Conservation (phyloP, 2,113 vertebrate species). For the Lichenostomus cassidix region DNA sequence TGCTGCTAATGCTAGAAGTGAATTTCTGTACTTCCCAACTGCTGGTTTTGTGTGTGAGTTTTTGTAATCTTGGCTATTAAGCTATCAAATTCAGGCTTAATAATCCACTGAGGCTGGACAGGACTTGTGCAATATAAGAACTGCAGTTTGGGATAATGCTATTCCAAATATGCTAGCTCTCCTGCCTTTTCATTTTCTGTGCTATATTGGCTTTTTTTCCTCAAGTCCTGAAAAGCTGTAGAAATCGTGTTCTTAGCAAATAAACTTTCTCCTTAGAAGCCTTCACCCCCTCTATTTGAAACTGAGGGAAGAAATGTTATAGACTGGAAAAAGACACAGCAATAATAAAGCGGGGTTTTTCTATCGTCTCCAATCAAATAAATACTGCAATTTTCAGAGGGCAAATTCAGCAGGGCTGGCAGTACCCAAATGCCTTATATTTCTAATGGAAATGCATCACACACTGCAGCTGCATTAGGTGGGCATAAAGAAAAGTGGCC, state of each 20-base stretch:
- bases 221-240: neutral
- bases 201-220: neutral
- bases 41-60: constrained; percentile 42
- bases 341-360: neutral
- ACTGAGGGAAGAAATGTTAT: neutral
- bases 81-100: constrained; percentile 66
- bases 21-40: constrained; percentile 21
- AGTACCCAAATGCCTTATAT: neutral
- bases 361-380: neutral
- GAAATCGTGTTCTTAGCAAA: neutral
- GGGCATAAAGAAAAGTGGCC: neutral
- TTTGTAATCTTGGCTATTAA: constrained; percentile 67
- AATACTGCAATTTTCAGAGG: neutral
- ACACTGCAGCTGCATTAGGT: neutral
- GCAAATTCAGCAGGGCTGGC: neutral
- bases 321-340: neutral
- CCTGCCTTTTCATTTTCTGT: neutral
- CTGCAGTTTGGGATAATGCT: constrained; percentile 46
- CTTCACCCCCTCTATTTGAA: neutral
- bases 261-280: neutral
- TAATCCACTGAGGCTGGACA: constrained; percentile 43
- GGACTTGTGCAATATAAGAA: neutral
- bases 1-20: constrained; percentile 42
- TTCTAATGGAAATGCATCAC: neutral
- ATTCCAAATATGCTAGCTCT: constrained; percentile 47